phyloP scores from a whole-genome alignment of 2,113 vertebrate genomes.

The Odocoileus virginianus region DNA sequence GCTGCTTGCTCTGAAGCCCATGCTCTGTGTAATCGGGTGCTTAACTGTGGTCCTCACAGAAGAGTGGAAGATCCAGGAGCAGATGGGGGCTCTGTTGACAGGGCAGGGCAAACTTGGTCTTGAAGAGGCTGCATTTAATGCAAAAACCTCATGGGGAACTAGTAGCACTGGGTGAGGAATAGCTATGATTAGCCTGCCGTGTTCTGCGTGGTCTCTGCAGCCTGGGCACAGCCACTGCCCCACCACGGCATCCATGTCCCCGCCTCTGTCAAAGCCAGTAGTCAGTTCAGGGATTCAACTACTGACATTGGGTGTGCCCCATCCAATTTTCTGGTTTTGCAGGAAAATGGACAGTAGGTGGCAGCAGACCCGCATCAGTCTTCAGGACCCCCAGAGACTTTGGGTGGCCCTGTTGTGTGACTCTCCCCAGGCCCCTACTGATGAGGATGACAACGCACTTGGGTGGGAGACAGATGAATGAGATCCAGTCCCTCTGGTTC shows the following conservation, averaged over 20 bases:
- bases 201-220: background rate
- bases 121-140: background rate
- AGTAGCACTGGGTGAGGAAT: background rate
- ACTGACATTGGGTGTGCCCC: fast-evolving
- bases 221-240: background rate
- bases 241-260: background rate
- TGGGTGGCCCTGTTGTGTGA: too few species aligned
- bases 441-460: too few species aligned
- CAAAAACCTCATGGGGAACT: background rate
- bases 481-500: background rate
- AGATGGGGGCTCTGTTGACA: background rate
- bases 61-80: background rate
- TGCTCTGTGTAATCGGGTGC: background rate
- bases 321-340: background rate
- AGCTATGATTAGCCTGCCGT: background rate
- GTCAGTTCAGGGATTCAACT: background rate
- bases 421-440: background rate
- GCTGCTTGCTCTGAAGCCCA: background rate
- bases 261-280: background rate
- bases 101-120: background rate
- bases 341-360: constrained; percentile 54
- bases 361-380: constrained; percentile 53
- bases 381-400: fast-evolving
- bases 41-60: background rate
- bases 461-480: background rate